A percentile compares a stretch with the other conserved stretches of the same genome.
phyloP scores from a whole-genome alignment of 2,797 vertebrate genomes.

The Delichon dasypus region DNA sequence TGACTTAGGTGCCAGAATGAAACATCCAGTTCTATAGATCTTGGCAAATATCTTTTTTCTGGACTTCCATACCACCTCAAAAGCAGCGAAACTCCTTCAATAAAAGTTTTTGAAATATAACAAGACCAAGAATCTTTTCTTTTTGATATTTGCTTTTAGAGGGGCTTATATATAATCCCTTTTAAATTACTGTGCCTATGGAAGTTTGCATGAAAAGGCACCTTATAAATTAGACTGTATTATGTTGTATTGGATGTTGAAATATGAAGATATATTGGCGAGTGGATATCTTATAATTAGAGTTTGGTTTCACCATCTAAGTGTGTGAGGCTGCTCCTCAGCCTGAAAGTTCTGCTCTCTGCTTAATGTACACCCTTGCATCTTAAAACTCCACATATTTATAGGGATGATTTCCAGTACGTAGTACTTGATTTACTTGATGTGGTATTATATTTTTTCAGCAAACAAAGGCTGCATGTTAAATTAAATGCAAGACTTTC shows the following conservation, averaged over 20 bases:
- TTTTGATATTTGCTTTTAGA: slow-evolving; percentile 53
- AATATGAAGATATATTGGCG: not conserved
- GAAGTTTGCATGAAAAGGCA: slow-evolving; percentile 51
- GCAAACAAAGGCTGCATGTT: not conserved
- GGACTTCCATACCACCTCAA: not conserved
- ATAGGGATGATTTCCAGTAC: not conserved
- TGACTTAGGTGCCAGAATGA: not conserved
- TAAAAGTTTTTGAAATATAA: not conserved
- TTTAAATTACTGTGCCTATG: slow-evolving; percentile 63
- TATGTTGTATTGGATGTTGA: slow-evolving; percentile 11
- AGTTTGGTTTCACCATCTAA: slow-evolving; percentile 23
- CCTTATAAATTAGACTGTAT: slow-evolving; percentile 50
- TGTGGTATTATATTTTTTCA: not conserved
- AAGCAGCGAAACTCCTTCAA: not conserved
- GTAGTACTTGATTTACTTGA: not conserved
- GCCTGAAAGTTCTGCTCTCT: not conserved
- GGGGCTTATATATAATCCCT: slow-evolving; percentile 47
- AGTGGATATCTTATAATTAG: slow-evolving; percentile 2
- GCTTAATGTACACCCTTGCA: not conserved
- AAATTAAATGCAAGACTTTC: not conserved
- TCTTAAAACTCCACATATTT: not conserved
- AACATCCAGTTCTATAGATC: not conserved
- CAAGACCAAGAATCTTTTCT: not conserved
- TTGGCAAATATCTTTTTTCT: not conserved
- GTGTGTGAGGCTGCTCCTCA: not conserved